Conservation (phyloP, 2,113 vertebrate species). For the Lepisosteus osseus region DNA sequence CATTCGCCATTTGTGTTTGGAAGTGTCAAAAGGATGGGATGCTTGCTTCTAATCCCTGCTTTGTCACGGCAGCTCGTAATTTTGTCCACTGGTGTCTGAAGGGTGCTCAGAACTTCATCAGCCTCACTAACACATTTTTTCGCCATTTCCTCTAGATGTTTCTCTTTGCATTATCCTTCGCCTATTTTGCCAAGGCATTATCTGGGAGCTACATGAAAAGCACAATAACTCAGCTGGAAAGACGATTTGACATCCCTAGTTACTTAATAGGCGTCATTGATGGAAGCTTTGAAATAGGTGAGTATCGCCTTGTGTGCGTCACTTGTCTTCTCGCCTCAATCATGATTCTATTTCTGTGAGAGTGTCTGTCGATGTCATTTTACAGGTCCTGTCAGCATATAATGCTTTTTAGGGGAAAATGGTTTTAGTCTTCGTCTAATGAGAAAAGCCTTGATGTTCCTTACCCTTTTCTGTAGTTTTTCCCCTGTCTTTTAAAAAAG, state of each 20-base stretch:
- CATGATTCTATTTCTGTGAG: too few species aligned
- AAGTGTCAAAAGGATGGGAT: not conserved
- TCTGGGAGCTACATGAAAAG: constrained; percentile 93
- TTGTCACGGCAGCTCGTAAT: not conserved
- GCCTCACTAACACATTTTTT: constrained; percentile 5
- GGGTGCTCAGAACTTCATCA: not conserved
- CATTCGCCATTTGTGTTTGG: not conserved
- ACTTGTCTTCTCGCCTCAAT: not conserved
- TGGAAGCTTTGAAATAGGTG: constrained; percentile 94
- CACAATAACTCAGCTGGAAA: constrained; percentile 91
- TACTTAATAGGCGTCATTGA: constrained; percentile 89
- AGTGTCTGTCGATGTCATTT: too few species aligned
- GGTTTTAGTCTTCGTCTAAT: too few species aligned
- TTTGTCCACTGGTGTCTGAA: not conserved
- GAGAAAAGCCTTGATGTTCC: too few species aligned
- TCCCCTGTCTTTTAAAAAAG: too few species aligned
- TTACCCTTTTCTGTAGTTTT: too few species aligned
- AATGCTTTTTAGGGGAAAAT: too few species aligned
- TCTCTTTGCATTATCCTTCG: constrained; percentile 82
- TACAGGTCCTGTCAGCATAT: too few species aligned
- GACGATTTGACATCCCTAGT: constrained; percentile 88
- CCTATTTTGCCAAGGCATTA: constrained; percentile 88
- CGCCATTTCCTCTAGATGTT: constrained; percentile 71
- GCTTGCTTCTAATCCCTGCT: not conserved
- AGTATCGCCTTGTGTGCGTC: constrained; percentile 38